Conservation (phyloP, 2,888 invertebrate genomes). For the Taphrorychus bicolor region DNA sequence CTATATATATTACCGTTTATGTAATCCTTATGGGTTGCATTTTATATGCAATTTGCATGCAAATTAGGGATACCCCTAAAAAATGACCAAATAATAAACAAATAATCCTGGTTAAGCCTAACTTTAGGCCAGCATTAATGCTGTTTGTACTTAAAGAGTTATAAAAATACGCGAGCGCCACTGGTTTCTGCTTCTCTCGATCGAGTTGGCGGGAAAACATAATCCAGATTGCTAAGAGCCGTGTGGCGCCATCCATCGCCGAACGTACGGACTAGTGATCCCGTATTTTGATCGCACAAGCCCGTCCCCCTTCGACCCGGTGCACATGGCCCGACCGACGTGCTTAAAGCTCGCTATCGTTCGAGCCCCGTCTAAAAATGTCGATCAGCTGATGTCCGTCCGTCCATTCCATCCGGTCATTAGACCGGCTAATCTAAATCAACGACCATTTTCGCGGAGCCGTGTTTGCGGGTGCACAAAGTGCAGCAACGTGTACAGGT, state of each 20-base stretch:
- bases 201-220: constrained; percentile 17
- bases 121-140: too few species aligned
- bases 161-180: too few species aligned
- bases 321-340: constrained; percentile 22
- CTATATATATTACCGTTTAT: too few species aligned
- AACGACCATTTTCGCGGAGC: constrained; percentile 10
- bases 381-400: constrained; percentile 35
- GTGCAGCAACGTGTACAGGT: constrained; percentile 52
- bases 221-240: background rate
- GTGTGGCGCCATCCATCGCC: constrained; percentile 13
- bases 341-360: constrained; percentile 14
- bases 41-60: too few species aligned
- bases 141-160: too few species aligned
- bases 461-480: constrained; percentile 37
- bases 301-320: constrained; percentile 21
- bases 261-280: background rate
- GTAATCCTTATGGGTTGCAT: too few species aligned
- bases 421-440: constrained; percentile 9
- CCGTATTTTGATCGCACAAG: constrained; percentile 6
- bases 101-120: too few species aligned
- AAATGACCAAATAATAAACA: too few species aligned
- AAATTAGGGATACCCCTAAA: too few species aligned
- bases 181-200: background rate
- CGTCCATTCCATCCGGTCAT: constrained; percentile 22
- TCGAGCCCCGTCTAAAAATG: constrained; percentile 27